Evolutionary conservation across 2,113 vertebrate genomes (phyloP).

Genomic region (Isichthys henryi): DNA sequence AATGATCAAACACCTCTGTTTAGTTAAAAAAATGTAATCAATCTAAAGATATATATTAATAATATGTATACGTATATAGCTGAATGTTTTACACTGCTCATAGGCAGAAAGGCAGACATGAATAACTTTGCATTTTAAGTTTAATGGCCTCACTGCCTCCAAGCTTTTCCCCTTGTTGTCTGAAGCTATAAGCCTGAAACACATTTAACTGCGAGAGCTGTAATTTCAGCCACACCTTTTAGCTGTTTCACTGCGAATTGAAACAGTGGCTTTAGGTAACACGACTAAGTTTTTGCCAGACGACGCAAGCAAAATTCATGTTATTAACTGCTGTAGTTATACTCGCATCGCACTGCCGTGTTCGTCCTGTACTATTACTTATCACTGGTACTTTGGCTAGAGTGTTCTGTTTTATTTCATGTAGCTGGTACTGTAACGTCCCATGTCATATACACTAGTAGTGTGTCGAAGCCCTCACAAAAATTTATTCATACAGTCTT

Average conservation of each 20-base stretch:
- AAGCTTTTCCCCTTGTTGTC: neutral
- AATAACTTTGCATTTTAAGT: neutral
- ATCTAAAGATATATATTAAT: neutral
- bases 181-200: neutral
- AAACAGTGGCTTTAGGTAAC: neutral
- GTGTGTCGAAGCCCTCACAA: neutral
- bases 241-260: neutral
- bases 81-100: neutral
- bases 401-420: neutral
- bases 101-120: neutral
- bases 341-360: neutral
- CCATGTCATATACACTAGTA: neutral
- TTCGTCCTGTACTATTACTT: neutral
- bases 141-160: neutral
- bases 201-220: neutral
- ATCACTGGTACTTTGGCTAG: neutral
- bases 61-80: neutral
- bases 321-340: neutral
- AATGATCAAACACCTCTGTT: neutral
- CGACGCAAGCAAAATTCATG: neutral
- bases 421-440: neutral
- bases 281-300: neutral
- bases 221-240: neutral
- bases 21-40: no score
- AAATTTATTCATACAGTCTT: conserved; percentile 37